A percentile compares a stretch with the other conserved stretches of the same genome.
phyloP scores from a whole-genome alignment of 2,888 invertebrate species.

The Coremacera marginata region DNA sequence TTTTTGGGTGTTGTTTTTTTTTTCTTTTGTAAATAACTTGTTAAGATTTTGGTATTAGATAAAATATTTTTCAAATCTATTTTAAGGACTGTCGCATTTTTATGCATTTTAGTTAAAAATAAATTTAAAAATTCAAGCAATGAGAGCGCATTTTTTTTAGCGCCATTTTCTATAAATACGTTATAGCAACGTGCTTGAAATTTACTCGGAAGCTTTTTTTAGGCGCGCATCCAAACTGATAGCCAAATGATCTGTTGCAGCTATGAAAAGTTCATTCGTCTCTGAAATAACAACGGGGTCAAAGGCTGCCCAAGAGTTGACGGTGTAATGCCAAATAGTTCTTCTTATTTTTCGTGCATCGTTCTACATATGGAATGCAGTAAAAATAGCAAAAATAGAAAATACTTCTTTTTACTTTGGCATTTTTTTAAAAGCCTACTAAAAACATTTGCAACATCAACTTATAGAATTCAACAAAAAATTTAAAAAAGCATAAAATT shows the following conservation, averaged over 20 bases:
- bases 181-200: background rate
- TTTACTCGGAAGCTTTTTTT: background rate
- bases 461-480: too few relatives aligned
- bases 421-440: too few relatives aligned
- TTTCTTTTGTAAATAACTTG: background rate
- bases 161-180: conserved; percentile 34
- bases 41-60: background rate
- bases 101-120: conserved; percentile 29
- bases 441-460: too few relatives aligned
- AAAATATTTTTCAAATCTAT: conserved; percentile 5
- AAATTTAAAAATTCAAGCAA: background rate
- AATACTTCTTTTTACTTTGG: too few relatives aligned
- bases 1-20: too few relatives aligned
- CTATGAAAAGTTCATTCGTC: background rate
- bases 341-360: too few relatives aligned
- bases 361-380: too few relatives aligned
- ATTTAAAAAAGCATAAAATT: too few relatives aligned
- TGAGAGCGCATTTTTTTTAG: conserved; percentile 27
- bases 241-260: background rate
- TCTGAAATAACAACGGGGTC: background rate
- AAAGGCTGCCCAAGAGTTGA: too few relatives aligned
- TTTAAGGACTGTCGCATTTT: conserved; percentile 23
- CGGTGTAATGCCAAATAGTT: too few relatives aligned
- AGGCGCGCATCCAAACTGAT: background rate
- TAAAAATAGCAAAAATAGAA: too few relatives aligned